phyloP scores from a whole-genome alignment of 2,888 invertebrate genomes.

The Campoplex capitator region DNA sequence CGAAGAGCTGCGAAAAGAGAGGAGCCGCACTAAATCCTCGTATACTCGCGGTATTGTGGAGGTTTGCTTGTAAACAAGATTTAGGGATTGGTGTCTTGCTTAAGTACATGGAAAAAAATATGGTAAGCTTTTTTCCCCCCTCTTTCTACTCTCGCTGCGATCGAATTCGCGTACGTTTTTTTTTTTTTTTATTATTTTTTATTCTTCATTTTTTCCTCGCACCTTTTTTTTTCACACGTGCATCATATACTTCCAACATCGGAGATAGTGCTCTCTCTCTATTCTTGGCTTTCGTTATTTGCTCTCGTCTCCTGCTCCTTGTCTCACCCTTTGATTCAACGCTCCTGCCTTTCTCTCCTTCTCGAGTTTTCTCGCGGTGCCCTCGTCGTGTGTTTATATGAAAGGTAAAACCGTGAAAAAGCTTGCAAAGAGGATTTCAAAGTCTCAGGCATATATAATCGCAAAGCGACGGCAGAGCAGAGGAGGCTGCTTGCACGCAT shows the following conservation, averaged over 20 bases:
- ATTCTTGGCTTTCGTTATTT: neutral
- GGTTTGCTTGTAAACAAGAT: conserved; percentile 83
- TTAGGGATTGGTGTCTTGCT: conserved; percentile 80
- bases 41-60: conserved; percentile 77
- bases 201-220: conserved; percentile 38
- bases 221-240: conserved; percentile 52
- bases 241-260: conserved; percentile 49
- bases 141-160: conserved; percentile 60
- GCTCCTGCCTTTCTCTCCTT: conserved; percentile 33
- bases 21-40: conserved; percentile 77
- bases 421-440: conserved; percentile 83
- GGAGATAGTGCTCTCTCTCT: conserved; percentile 9
- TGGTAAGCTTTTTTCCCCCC: conserved; percentile 73
- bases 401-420: conserved; percentile 84
- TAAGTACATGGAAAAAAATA: conserved; percentile 73
- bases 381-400: conserved; percentile 78
- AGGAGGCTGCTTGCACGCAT: neutral
- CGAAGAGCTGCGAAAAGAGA: conserved; percentile 67
- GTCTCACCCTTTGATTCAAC: conserved; percentile 29
- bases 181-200: conserved; percentile 29
- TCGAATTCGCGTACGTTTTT: conserved; percentile 3
- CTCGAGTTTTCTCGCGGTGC: conserved; percentile 39
- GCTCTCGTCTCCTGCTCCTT: conserved; percentile 20
- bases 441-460: conserved; percentile 67
- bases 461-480: neutral